Conservation (phyloP, 2,888 invertebrate species). For the Nowickia ferox region DNA sequence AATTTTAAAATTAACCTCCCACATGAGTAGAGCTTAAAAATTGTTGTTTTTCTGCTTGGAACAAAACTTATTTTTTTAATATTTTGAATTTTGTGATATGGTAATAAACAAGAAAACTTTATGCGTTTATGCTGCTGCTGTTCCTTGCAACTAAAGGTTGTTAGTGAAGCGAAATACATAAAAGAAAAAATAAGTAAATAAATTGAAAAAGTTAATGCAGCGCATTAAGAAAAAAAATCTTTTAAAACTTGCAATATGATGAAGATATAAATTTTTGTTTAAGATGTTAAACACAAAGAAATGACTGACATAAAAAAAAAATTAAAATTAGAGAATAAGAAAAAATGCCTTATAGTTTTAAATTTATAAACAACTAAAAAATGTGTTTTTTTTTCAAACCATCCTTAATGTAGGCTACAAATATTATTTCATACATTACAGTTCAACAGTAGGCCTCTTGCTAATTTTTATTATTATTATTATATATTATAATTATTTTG, state of each 20-base stretch:
- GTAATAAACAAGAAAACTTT: conserved; percentile 62
- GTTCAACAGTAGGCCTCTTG: conserved; percentile 13
- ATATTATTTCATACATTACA: background rate
- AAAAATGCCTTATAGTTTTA: background rate
- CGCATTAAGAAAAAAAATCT: conserved; percentile 18
- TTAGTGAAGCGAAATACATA: conserved; percentile 22
- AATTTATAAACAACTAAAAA: background rate
- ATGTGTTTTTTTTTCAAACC: background rate
- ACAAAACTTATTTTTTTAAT: conserved; percentile 28
- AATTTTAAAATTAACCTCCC: conserved; percentile 46
- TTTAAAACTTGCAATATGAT: conserved; percentile 36
- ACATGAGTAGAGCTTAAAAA: conserved; percentile 63
- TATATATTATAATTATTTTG: background rate
- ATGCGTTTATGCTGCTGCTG: conserved; percentile 30
- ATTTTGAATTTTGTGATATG: conserved; percentile 40
- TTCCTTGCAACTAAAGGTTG: conserved; percentile 11
- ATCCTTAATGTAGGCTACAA: background rate
- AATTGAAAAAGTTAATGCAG: conserved; percentile 66
- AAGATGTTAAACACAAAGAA: conserved; percentile 16
- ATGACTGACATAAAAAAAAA: conserved; percentile 16
- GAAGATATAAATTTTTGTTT: conserved; percentile 36
- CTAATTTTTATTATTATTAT: conserved; percentile 20
- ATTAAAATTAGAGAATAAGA: background rate
- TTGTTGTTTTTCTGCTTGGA: conserved; percentile 28
- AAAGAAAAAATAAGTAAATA: conserved; percentile 20